Evolutionary conservation across 2,888 invertebrate genomes (phyloP).

Genomic region (Gari tellinella): DNA sequence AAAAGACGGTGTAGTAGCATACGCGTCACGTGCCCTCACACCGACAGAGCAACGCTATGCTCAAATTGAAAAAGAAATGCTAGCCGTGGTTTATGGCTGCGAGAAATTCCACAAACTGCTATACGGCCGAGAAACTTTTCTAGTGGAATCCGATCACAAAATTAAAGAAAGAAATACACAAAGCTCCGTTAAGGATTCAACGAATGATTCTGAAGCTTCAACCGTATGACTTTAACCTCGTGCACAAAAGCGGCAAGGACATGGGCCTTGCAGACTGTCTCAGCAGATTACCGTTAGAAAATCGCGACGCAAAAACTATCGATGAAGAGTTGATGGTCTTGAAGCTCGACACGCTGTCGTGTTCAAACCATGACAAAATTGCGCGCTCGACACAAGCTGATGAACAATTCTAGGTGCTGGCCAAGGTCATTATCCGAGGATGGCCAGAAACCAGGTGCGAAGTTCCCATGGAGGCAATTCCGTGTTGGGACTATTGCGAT

Average conservation of each 20-base stretch:
- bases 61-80: no score
- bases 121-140: no score
- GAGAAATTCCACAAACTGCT: slow-evolving; percentile 43
- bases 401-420: slow-evolving; percentile 14
- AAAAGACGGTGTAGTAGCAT: no score
- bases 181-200: slow-evolving; percentile 25
- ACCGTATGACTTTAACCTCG: slow-evolving; percentile 41
- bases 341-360: slow-evolving; percentile 17
- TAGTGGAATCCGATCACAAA: no score
- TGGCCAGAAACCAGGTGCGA: slow-evolving; percentile 46
- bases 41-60: slow-evolving; percentile 41
- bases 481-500: slow-evolving; percentile 40
- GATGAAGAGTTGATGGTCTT: slow-evolving; percentile 25
- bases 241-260: slow-evolving; percentile 40
- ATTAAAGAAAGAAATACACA: slow-evolving; percentile 41
- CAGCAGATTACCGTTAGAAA: slow-evolving; percentile 21
- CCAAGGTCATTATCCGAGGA: slow-evolving; percentile 8
- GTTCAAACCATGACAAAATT: slow-evolving; percentile 27
- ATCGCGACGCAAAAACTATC: slow-evolving; percentile 21
- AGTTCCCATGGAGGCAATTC: not conserved
- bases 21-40: no score
- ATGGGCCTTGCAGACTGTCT: slow-evolving; percentile 35
- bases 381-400: slow-evolving; percentile 23
- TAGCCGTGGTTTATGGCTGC: no score
- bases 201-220: slow-evolving; percentile 31